These are phyloP conservation scores for Agrotis puta DNA, from an alignment of 2,888 invertebrate species.

Conservation along the genomic window DNA sequence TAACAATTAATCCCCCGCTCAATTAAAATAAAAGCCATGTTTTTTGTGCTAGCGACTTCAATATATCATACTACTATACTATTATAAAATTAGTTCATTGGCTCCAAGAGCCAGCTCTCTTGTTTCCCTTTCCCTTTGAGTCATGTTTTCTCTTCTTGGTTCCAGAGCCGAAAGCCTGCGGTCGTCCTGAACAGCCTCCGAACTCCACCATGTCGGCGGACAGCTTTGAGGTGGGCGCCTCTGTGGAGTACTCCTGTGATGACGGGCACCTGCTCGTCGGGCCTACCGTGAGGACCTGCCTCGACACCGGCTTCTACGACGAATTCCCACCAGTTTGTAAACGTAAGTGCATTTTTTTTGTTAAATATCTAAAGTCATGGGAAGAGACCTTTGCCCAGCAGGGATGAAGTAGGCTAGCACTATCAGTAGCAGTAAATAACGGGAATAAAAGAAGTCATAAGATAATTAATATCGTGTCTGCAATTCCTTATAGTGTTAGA, in stretches of 20 bases:
- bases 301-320: slow-evolving; percentile 97
- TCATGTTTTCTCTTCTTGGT: slow-evolving; percentile 14
- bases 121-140: neutral
- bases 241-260: slow-evolving; percentile 96
- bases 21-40: neutral
- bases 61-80: too few species aligned
- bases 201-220: slow-evolving; percentile 96
- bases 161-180: slow-evolving; percentile 96
- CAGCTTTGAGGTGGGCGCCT: slow-evolving; percentile 95
- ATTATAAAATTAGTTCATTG: neutral
- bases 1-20: too few species aligned
- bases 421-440: too few species aligned
- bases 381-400: too few species aligned
- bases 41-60: neutral
- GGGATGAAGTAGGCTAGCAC: too few species aligned
- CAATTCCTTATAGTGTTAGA: too few species aligned
- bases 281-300: slow-evolving; percentile 95
- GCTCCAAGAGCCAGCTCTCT: neutral
- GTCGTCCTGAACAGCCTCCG: slow-evolving; percentile 97
- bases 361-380: too few species aligned
- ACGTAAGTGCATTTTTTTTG: slow-evolving; percentile 91
- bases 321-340: slow-evolving; percentile 98
- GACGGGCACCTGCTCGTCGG: slow-evolving; percentile 97
- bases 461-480: too few species aligned
- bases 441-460: too few species aligned